A percentile compares a stretch with the other conserved stretches of the same genome.
Conservation (phyloP, 2,888 invertebrate species). For the Stenchaetothrips biformis region DNA sequence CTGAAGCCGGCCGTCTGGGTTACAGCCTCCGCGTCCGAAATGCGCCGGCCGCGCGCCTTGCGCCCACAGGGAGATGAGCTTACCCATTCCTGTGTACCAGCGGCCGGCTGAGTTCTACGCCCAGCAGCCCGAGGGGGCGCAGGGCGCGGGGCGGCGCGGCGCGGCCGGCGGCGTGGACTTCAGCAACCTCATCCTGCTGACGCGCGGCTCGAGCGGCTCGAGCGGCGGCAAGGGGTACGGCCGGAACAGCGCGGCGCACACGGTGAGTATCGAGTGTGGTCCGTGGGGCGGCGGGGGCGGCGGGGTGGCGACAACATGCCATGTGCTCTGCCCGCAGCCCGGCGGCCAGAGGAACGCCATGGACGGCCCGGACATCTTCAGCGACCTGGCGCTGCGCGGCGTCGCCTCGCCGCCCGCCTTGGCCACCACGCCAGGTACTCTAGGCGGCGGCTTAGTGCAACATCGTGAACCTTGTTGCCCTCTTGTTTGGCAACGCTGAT, state of each 20-base stretch:
- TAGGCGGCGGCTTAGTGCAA: too few species aligned
- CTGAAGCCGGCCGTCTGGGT: background rate
- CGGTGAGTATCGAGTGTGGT: background rate
- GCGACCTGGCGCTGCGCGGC: background rate
- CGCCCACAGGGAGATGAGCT: background rate
- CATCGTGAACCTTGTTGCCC: too few species aligned
- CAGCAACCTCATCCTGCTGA: constrained; percentile 27
- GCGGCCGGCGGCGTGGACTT: constrained; percentile 25
- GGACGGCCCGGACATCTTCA: background rate
- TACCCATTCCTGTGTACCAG: constrained; percentile 29
- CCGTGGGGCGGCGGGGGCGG: background rate
- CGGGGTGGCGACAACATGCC: background rate
- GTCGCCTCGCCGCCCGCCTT: background rate
- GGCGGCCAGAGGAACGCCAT: background rate
- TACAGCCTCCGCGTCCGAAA: background rate
- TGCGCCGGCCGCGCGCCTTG: background rate
- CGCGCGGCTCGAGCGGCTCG: background rate
- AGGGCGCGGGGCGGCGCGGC: background rate
- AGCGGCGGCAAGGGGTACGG: background rate
- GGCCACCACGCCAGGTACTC: background rate
- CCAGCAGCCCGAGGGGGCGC: background rate
- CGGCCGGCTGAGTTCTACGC: constrained; percentile 28
- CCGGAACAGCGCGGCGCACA: background rate
- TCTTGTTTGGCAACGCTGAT: too few species aligned
- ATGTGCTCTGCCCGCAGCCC: background rate